Evolutionary conservation across 2,797 vertebrate genomes (phyloP), one percentile per base, ranked within the genome.

Genomic region (Pangasius macronema): DNA sequence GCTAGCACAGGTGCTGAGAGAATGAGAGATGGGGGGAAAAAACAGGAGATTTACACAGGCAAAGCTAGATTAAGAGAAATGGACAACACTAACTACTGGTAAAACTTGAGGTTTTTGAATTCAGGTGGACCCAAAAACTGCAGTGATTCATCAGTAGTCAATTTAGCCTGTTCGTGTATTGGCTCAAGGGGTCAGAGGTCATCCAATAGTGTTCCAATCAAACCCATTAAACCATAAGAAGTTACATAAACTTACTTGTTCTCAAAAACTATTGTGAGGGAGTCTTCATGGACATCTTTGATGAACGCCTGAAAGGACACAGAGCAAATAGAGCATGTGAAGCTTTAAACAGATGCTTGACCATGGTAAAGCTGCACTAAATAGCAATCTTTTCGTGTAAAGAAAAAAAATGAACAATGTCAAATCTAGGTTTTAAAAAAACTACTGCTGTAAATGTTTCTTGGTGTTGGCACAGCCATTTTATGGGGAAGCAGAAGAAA

Each of bases 231-330:
- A 20, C 14, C 36, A 82, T 22, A 16, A 63, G 5, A 76, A n/a
- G 6, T 16, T 67, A 8, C 7, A 67, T 79, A 13, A 79, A 95
- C 97, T 97, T 96, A 98, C 97, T 98, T 98, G 96, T 98, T 98
- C 95, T 98, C 97, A 93, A 98, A 98, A 89, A 97, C 96, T 91
- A 98, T 97, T 86, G 97, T 97, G 92, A 98, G 96, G 0, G 97
- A 97, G 92, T 98, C 97, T 94, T 98, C 97, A 5, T 98, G 97
- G 85, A 98, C 96, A 94, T 98, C 97, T 93, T 98, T 98, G 93
- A 98, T 97, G 93, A 95, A 97, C 86, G 96, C 97, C 97, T 98
- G 36, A 90, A 85, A 90, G 36, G 61, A 39, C 22, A 72, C 85
- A 86, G 42, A 83, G 51, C 55, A 76, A 79, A 82, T 1, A 46